Conservation (phyloP, 2,888 invertebrate genomes). For the Epirrita christyi region DNA sequence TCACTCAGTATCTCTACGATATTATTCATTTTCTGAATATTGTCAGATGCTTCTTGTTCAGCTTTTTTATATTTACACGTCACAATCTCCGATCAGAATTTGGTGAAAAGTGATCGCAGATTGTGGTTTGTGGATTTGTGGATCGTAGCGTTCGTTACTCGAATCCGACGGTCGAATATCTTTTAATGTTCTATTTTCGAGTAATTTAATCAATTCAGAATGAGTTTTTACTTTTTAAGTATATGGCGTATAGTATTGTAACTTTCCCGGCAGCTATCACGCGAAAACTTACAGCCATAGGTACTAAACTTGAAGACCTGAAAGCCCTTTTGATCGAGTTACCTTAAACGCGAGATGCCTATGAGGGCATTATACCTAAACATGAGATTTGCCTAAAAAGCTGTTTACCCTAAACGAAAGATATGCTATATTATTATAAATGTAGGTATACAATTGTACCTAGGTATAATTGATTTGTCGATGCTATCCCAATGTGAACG, state of each 20-base stretch:
- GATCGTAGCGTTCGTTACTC: too few species aligned
- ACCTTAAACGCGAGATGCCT: too few species aligned
- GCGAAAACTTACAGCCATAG: not conserved
- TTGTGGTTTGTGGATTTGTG: constrained; percentile 13
- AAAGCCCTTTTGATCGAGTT: too few species aligned
- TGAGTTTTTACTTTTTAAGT: not conserved
- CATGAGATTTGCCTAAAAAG: too few species aligned
- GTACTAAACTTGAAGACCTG: not conserved
- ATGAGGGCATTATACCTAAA: too few species aligned
- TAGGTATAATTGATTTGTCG: not conserved
- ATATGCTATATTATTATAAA: too few species aligned
- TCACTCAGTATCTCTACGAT: too few species aligned
- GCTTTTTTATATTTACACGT: too few species aligned
- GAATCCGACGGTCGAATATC: constrained; percentile 20
- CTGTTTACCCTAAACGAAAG: too few species aligned
- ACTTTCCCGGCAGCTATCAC: not conserved
- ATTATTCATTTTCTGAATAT: too few species aligned
- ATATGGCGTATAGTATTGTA: not conserved
- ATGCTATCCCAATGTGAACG: not conserved
- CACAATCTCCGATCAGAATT: constrained; percentile 37
- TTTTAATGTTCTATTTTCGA: not conserved
- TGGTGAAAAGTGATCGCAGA: constrained; percentile 33
- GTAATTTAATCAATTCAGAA: not conserved
- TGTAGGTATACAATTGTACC: too few species aligned
- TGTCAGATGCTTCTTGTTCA: too few species aligned